Percentiles rank a stretch among this genome's conserved stretches.
Conservation (phyloP, 2,113 vertebrate species). For the Miniopterus natalensis region DNA sequence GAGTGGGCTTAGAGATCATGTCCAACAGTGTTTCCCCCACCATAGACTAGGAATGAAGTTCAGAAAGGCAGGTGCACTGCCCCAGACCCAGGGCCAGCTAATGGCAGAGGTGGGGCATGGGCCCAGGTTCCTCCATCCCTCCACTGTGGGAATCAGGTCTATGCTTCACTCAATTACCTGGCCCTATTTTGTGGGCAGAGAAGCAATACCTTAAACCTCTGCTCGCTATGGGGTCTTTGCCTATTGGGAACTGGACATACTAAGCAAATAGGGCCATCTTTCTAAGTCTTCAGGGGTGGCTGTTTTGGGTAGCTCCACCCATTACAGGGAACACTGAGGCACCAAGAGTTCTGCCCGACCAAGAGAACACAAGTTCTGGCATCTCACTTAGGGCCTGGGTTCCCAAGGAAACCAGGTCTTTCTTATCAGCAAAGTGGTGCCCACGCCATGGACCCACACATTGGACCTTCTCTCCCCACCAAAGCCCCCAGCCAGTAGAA, state of each 20-base stretch:
- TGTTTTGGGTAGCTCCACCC: neutral
- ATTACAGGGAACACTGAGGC: neutral
- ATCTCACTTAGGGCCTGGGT: neutral
- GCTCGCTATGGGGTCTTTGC: neutral
- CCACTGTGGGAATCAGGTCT: neutral
- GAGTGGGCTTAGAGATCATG: neutral
- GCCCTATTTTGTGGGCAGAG: neutral
- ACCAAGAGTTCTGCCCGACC: neutral
- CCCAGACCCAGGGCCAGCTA: neutral
- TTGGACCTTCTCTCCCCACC: neutral
- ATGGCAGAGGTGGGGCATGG: neutral
- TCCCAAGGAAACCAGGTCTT: neutral
- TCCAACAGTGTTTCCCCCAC: neutral
- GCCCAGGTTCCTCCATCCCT: neutral
- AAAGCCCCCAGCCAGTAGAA: neutral
- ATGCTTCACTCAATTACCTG: neutral
- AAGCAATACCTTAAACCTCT: neutral
- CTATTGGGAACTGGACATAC: neutral
- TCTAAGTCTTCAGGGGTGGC: neutral
- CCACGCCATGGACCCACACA: fast-evolving
- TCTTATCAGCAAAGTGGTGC: neutral
- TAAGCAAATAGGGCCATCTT: neutral
- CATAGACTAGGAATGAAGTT: neutral
- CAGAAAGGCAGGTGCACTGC: fast-evolving
- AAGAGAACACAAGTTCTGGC: neutral